Base-by-base conservation (phyloP, 1,140 invertebrate species). In the Leptinotarsa undecemlineata region DNA sequence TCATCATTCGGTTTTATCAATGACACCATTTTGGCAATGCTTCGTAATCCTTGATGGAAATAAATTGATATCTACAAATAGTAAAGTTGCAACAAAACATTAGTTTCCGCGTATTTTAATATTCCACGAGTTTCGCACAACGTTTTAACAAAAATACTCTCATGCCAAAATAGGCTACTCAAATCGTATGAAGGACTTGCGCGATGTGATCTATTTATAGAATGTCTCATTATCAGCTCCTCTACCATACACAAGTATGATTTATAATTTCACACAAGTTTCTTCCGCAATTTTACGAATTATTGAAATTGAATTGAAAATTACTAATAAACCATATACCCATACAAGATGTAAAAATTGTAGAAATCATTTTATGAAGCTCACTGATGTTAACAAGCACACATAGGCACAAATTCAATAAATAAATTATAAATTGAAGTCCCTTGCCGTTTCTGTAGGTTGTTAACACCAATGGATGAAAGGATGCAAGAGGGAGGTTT, bases 181-280 rank as follows among this genome's bases (percentile, higher is more conserved):
- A 57, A 57, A 57, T 57, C 51, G n/a, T 57, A 57, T n/a, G 51
- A n/a, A 57, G 51, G 51, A 57, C 51, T 57, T 57, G 51, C 51
- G 51, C 51, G 51, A 57, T 57, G 17, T 57, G 0, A 17, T 57
- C 51, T 57, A 57, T 57, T 57, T 57, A 57, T 57, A 57, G 51
- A 19, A 57, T 57, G 51, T n/a, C 51, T 57, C 51, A n/a, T 57
- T 57, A 57, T 57, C 51, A 57, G n/a, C 51, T 15, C 6, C 15
- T 57, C 17, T 57, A 19, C 51, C n/a, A 19, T 57, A 57, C 14
- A 57, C n/a, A 57, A 57, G 51, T n/a, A 57, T 57, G 51, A 57
- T 57, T 57, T 57, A 11, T 42, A 42, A 42, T 42, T 42, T 11
- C 33, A 42, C 33, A 42, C 3, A 42, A 42, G 33, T 42, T 42